Evolutionary conservation across 2,888 invertebrate species (phyloP).

Genomic region (Toxonevra muliebris): DNA sequence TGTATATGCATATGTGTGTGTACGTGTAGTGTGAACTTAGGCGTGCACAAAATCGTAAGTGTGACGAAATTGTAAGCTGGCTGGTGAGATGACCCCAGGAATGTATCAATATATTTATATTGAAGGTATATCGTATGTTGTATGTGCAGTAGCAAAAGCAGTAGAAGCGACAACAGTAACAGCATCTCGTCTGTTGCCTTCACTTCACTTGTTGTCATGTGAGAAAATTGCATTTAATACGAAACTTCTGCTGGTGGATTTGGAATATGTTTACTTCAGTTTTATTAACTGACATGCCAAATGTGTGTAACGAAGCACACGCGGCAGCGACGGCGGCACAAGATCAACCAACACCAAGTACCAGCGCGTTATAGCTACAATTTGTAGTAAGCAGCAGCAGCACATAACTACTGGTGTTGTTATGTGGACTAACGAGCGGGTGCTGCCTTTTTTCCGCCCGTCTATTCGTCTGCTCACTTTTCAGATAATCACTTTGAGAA

Average conservation of each 20-base stretch:
- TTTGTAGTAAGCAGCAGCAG: neutral
- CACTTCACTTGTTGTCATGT: too few species aligned
- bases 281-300: slow-evolving; percentile 22
- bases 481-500: slow-evolving; percentile 57
- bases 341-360: neutral
- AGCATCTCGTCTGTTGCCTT: too few species aligned
- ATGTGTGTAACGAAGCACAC: slow-evolving; percentile 20
- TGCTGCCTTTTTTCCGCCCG: neutral
- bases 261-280: slow-evolving; percentile 22
- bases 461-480: slow-evolving; percentile 21
- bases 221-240: slow-evolving; percentile 19
- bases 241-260: slow-evolving; percentile 13
- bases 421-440: neutral
- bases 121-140: too few species aligned
- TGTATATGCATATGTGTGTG: neutral
- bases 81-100: too few species aligned
- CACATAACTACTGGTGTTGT: neutral
- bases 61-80: too few species aligned
- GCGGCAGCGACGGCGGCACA: neutral
- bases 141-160: too few species aligned
- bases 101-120: too few species aligned
- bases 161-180: too few species aligned
- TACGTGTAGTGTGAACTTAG: neutral
- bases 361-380: neutral
- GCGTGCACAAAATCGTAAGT: too few species aligned